A percentile compares a stretch with the other conserved stretches of the same genome.
phyloP scores from a whole-genome alignment of 1,140 invertebrate species.

The Heliconius melpomene region DNA sequence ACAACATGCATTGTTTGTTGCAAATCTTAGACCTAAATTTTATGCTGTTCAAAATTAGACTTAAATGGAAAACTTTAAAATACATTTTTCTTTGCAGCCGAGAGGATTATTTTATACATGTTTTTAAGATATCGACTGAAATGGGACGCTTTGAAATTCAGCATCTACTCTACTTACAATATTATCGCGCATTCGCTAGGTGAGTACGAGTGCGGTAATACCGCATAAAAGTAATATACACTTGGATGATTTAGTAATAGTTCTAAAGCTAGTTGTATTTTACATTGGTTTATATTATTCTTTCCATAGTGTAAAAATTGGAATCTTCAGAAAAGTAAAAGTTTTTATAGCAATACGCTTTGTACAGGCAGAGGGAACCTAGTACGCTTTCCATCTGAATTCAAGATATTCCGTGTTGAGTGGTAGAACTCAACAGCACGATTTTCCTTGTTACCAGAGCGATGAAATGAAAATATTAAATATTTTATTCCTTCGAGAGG shows the following conservation, averaged over 20 bases:
- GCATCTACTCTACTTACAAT: slow-evolving; percentile 70
- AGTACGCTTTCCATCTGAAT: too few species aligned
- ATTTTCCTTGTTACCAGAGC: too few species aligned
- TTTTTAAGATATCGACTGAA: slow-evolving; percentile 67
- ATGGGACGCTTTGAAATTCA: slow-evolving; percentile 73
- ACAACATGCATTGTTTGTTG: neutral
- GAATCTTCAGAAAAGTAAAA: too few species aligned
- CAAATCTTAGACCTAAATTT: neutral
- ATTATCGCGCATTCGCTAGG: slow-evolving; percentile 70
- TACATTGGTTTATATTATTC: too few species aligned
- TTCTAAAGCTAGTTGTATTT: neutral
- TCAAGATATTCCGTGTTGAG: too few species aligned
- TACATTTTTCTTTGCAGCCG: slow-evolving; percentile 52
- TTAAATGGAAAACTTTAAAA: neutral
- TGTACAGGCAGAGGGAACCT: too few species aligned
- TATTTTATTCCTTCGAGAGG: too few species aligned
- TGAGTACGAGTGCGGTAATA: slow-evolving; percentile 42
- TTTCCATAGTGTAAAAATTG: too few species aligned
- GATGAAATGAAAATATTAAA: too few species aligned
- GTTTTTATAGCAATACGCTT: too few species aligned
- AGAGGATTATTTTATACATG: slow-evolving; percentile 68
- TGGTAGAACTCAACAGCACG: too few species aligned
- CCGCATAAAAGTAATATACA: neutral
- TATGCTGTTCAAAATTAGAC: neutral
- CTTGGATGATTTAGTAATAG: neutral